Base-by-base conservation (phyloP, 1,140 invertebrate species). In the Pogonomyrmex barbatus region DNA sequence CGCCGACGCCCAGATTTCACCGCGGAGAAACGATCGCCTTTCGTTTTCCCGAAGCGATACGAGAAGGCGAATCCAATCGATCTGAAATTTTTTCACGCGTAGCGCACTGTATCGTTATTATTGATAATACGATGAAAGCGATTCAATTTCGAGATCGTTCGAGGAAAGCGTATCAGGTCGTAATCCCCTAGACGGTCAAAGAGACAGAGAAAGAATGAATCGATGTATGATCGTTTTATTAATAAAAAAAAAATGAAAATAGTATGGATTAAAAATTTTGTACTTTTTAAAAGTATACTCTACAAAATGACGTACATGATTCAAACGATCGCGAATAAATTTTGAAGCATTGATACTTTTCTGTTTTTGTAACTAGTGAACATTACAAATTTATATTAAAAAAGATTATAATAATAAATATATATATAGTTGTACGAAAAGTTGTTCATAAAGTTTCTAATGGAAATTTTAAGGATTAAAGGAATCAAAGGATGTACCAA, bases 1-100 rank as follows among this genome's bases (percentile, higher is more conserved):
- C 81, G 85, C 84, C 81, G 85, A 87, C 85, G 85, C 89, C 89
- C 81, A 89, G 89, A 87, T 89, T 89, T 89, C 84, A 87, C 78
- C 52, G n/a, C 58, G 62, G 78, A 67, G 68, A 88, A 89, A 52
- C 78, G 67, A 89, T 88, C 87, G 79, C 60, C 71, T 85, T 68
- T 79, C 45, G 12, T 67, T 50, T 67, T 50, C 33, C 4, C 42
- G 54, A 24, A 47, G 52, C 36, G 52, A 60, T 60, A 71, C 33
- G 58, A 82, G 47, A 78, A n/a, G 24, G 52, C 50, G 56, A 77
- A 73, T 88, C 33, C 42, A n/a, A 65, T 17, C 36, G 65, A 45
- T 77, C 62, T 9, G 39, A 87, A 71, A 87, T 50, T 56, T 84
- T 86, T 77, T 84, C 47, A 47, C 47, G 63, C 45, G 77, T 24